phyloP scores from a whole-genome alignment of 2,113 vertebrate genomes.

The Prietella phreatophila region DNA sequence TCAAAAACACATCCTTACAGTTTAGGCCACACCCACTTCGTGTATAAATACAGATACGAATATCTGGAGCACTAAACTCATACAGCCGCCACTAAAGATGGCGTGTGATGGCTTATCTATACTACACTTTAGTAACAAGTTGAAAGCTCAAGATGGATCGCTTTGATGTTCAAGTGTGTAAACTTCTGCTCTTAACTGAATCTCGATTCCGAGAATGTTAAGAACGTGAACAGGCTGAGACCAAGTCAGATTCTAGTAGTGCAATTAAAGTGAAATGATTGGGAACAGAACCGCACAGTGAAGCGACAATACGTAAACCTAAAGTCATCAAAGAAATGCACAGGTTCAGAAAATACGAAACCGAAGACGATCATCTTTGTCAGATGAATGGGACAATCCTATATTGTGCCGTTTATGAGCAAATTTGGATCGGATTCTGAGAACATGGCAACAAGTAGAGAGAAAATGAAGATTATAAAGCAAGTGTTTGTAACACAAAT shows the following conservation, averaged over 20 bases:
- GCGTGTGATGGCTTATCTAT: not conserved
- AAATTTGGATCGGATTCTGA: not conserved
- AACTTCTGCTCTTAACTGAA: not conserved
- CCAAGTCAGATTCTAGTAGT: not conserved
- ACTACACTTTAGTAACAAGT: not conserved
- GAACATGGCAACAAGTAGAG: not conserved
- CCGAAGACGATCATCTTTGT: not conserved
- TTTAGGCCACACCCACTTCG: not conserved
- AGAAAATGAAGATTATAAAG: not conserved
- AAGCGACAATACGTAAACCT: no score
- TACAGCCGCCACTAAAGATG: not conserved
- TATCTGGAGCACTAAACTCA: not conserved
- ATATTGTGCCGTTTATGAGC: not conserved
- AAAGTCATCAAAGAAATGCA: not conserved
- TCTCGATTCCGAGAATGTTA: not conserved
- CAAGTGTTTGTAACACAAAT: not conserved
- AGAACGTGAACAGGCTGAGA: not conserved
- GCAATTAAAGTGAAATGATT: not conserved
- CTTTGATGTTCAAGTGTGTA: not conserved
- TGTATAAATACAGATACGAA: not conserved
- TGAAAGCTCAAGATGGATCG: no score
- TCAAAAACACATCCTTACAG: not conserved
- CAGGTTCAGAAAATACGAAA: not conserved
- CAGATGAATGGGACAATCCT: not conserved
- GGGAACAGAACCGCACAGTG: not conserved